Percentiles rank a stretch among this genome's conserved stretches.
phyloP scores from a whole-genome alignment of 2,113 vertebrate genomes.

The Podocnemis expansa region DNA sequence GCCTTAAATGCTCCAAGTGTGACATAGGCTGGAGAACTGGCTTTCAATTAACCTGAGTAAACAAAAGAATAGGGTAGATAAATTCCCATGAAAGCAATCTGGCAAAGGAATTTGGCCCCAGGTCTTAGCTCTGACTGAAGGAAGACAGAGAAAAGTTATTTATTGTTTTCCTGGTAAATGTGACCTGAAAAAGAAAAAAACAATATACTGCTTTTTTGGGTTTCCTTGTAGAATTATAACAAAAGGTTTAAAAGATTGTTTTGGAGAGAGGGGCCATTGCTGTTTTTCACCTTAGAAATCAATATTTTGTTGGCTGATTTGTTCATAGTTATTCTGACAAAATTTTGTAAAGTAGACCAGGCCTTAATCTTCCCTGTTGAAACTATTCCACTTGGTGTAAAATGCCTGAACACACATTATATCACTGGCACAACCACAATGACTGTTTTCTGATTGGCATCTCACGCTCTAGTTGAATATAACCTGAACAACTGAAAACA shows the following conservation, averaged over 20 bases:
- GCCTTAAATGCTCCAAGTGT: not conserved
- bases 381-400: not conserved
- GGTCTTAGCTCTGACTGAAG: not conserved
- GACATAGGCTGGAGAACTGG: not conserved
- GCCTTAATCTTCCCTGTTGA: not conserved
- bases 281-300: not conserved
- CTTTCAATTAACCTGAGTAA: conserved; percentile 1
- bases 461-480: not conserved
- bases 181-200: not conserved
- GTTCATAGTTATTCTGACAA: not conserved
- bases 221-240: not conserved
- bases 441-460: not conserved
- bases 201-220: not conserved
- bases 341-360: not conserved
- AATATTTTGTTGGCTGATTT: not conserved
- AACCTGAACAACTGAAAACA: not conserved
- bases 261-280: not conserved
- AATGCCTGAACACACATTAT: not conserved
- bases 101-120: not conserved
- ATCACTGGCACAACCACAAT: not conserved
- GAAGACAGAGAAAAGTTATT: not conserved
- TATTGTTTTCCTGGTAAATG: not conserved
- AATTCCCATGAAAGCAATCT: not conserved
- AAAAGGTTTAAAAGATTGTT: not conserved
- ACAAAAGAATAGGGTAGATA: not conserved